These are phyloP conservation scores for Diplodus puntazzo DNA, from an alignment of 2,797 vertebrate genomes.

Conservation along the genomic window DNA sequence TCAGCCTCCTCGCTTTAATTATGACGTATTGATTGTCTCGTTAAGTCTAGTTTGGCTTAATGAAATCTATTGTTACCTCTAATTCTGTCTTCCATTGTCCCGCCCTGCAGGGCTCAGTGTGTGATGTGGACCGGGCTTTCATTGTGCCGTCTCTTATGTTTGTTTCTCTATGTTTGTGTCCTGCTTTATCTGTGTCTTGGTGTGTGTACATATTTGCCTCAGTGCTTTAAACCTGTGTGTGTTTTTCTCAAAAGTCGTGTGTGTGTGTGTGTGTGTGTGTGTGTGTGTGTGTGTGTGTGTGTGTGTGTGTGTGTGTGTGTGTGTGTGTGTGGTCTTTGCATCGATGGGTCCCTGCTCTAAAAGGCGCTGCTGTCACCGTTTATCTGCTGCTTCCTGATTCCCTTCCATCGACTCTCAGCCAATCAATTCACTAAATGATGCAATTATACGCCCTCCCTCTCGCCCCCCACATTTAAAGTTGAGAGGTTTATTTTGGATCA, in stretches of 20 bases:
- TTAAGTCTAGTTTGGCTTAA: conserved; percentile 92
- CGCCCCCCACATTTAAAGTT: conserved; percentile 91
- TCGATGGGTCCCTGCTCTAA: conserved; percentile 82
- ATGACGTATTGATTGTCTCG: conserved; percentile 91
- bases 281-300: conserved; percentile 53
- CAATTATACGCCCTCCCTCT: conserved; percentile 93
- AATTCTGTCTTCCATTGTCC: conserved; percentile 85
- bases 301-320: conserved; percentile 47
- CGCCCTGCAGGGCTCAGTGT: conserved; percentile 75
- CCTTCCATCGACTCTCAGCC: conserved; percentile 93
- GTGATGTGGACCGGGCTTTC: conserved; percentile 70
- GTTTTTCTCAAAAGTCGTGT: conserved; percentile 12
- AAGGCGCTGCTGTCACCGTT: conserved; percentile 90
- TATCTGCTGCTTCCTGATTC: conserved; percentile 95
- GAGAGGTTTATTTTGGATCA: conserved; percentile 98
- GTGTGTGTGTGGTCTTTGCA: conserved; percentile 34
- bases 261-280: conserved; percentile 41
- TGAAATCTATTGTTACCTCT: conserved; percentile 93
- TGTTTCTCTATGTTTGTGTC: conserved; percentile 47
- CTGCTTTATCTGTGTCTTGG: conserved; percentile 56
- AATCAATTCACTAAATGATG: conserved; percentile 99
- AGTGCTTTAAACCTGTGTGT: conserved; percentile 41
- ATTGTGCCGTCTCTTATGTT: conserved; percentile 67
- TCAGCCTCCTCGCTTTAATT: conserved; percentile 86
- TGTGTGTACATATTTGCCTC: conserved; percentile 39